Evolutionary conservation across 23 tunicate genomes (phyloP), one percentile per base, ranked within the genome.

Genomic region (Ascidia mentula): DNA sequence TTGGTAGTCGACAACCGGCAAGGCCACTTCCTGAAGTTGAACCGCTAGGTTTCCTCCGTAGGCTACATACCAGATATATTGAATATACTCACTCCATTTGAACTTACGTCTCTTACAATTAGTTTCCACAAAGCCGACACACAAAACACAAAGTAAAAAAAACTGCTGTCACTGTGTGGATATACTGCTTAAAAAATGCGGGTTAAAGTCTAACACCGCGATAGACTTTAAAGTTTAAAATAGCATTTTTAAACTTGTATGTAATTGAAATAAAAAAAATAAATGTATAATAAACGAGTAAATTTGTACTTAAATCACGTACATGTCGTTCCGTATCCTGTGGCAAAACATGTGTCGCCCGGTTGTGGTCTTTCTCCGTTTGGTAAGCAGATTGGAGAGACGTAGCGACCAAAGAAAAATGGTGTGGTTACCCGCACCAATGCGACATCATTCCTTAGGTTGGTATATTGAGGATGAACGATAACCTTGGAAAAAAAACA

Each of bases 241-340:
- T n/a, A n/a, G n/a, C n/a, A n/a, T n/a, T n/a, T n/a, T n/a, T n/a
- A n/a, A n/a, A n/a, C n/a, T n/a, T n/a, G n/a, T n/a, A n/a, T n/a
- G n/a, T n/a, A n/a, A n/a, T n/a, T n/a, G n/a, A n/a, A n/a, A n/a
- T n/a, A n/a, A n/a, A n/a, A n/a, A n/a, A n/a, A n/a, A n/a, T n/a
- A n/a, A n/a, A n/a, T n/a, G n/a, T n/a, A n/a, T n/a, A n/a, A n/a
- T n/a, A n/a, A n/a, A n/a, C n/a, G n/a, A n/a, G n/a, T n/a, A n/a
- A n/a, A n/a, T n/a, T n/a, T n/a, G n/a, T n/a, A n/a, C n/a, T n/a
- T n/a, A n/a, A 15, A 42, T 42, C 4, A 5, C 86, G 45, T 87
- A 87, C 91, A 32, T 20, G 82, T 80, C 26, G 72, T 35, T 22
- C 94, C 94, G 75, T 72, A 88, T 18, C 94, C 94, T 30, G 88